Evolutionary conservation across 1,140 invertebrate genomes (phyloP).

Genomic region (Amphibalanus amphitrite): DNA sequence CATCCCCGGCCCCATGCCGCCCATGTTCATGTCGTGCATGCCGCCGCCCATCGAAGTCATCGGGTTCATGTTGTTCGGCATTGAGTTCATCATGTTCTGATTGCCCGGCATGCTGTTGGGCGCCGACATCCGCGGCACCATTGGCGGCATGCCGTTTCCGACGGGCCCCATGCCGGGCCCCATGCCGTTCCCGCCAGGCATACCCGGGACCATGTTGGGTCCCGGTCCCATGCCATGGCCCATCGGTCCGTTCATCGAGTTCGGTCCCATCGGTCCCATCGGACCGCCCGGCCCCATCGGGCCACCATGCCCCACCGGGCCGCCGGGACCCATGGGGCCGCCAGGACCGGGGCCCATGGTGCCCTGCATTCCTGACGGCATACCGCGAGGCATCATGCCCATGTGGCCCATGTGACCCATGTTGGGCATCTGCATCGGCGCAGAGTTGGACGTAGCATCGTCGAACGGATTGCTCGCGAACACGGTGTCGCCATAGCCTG

Average conservation of each 20-base stretch:
- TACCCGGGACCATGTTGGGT: slow-evolving; percentile 15
- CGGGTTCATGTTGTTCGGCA: slow-evolving; percentile 8
- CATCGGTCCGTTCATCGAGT: slow-evolving; percentile 19
- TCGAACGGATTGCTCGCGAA: slow-evolving; percentile 90
- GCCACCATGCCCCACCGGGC: slow-evolving; percentile 22
- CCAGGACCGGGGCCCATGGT: slow-evolving; percentile 19
- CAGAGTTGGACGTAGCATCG: slow-evolving; percentile 50
- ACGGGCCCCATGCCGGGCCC: slow-evolving; percentile 18
- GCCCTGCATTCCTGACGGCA: slow-evolving; percentile 21
- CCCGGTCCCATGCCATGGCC: slow-evolving; percentile 18
- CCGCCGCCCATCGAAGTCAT: slow-evolving; percentile 11
- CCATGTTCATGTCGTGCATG: slow-evolving; percentile 5
- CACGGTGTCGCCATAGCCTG: slow-evolving; percentile 57
- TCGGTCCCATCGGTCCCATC: slow-evolving; percentile 18
- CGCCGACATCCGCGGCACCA: slow-evolving; percentile 20
- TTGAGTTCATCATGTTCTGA: too few species aligned
- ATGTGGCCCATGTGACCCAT: slow-evolving; percentile 16
- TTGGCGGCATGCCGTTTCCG: slow-evolving; percentile 12
- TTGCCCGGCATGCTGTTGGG: too few species aligned
- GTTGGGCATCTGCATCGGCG: slow-evolving; percentile 15
- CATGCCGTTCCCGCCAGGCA: slow-evolving; percentile 16
- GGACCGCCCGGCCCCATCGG: slow-evolving; percentile 19
- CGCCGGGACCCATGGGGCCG: slow-evolving; percentile 15
- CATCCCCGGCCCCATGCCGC: slow-evolving; percentile 22
- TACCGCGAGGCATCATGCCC: slow-evolving; percentile 17